Evolutionary conservation across 2,888 invertebrate genomes (phyloP).

Genomic region (Frankliniella fusca): DNA sequence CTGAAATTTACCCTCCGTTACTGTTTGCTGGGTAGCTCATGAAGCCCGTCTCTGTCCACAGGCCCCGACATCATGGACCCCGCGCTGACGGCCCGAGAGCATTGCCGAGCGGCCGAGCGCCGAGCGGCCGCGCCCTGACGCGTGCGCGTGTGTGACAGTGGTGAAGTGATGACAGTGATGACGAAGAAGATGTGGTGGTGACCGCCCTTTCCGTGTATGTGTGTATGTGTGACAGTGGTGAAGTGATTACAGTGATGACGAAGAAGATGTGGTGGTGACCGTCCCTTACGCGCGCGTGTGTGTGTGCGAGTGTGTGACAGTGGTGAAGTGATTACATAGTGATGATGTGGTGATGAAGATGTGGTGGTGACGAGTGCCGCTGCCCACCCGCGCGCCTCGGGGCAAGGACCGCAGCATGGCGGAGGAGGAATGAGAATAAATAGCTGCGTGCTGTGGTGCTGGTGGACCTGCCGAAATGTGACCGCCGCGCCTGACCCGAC

Average conservation of each 20-base stretch:
- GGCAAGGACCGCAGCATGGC: not conserved
- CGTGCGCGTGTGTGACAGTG: not conserved
- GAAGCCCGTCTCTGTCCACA: not conserved
- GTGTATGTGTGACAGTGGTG: not conserved
- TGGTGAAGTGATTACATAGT: not conserved
- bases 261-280: too few species aligned
- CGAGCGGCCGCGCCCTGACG: not conserved
- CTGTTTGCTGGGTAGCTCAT: not conserved
- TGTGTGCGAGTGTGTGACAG: not conserved
- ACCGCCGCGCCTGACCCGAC: not conserved
- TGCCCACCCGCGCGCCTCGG: not conserved
- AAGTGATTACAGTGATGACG: not conserved
- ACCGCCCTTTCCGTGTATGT: not conserved
- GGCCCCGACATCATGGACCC: not conserved
- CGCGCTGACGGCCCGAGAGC: not conserved
- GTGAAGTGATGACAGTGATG: not conserved
- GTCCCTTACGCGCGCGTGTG: not conserved
- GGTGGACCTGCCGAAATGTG: not conserved
- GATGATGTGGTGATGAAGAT: too few species aligned
- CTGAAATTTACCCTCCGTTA: not conserved
- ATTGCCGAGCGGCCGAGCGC: not conserved
- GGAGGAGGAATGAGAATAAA: too few species aligned
- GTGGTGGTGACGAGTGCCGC: too few species aligned
- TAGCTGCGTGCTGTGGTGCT: too few species aligned
- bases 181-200: too few species aligned